These are phyloP conservation scores for Neosilurus hyrtlii DNA, from an alignment of 2,797 vertebrate genomes.

Conservation along the genomic window DNA sequence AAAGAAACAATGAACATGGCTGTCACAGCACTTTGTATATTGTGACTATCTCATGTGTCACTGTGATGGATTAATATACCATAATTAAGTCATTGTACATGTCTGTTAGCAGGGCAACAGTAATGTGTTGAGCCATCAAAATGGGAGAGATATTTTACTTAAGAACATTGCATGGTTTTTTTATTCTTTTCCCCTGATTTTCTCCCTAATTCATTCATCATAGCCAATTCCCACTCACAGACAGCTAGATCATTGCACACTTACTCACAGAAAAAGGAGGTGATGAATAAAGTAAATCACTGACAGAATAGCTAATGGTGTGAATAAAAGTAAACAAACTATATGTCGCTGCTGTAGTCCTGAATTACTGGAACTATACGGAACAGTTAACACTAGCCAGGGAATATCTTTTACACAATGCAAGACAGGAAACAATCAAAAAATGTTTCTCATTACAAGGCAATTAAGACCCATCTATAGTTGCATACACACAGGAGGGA, in stretches of 20 bases:
- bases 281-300: constrained; percentile 69
- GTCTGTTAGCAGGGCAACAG: constrained; percentile 63
- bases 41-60: constrained; percentile 68
- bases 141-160: constrained; percentile 55
- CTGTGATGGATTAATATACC: constrained; percentile 71
- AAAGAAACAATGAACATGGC: constrained; percentile 62
- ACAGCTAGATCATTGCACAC: too few species aligned
- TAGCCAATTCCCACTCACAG: too few species aligned
- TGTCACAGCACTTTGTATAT: constrained; percentile 64
- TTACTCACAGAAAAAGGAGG: constrained; percentile 54
- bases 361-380: constrained; percentile 61
- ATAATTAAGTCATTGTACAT: constrained; percentile 68
- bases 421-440: constrained; percentile 40
- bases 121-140: constrained; percentile 41
- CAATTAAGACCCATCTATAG: constrained; percentile 30
- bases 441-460: constrained; percentile 58
- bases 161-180: constrained; percentile 54
- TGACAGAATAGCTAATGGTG: constrained; percentile 56
- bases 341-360: constrained; percentile 58
- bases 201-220: too few species aligned
- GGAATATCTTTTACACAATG: constrained; percentile 45
- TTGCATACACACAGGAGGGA: constrained; percentile 68
- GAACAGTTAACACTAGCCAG: constrained; percentile 51
- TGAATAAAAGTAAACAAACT: constrained; percentile 64
- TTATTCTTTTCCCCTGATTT: too few species aligned